Percentiles rank a stretch among this genome's conserved stretches.
These are phyloP conservation scores for Serinus canaria DNA, from an alignment of 2,113 vertebrate genomes.

Conservation along the genomic window DNA sequence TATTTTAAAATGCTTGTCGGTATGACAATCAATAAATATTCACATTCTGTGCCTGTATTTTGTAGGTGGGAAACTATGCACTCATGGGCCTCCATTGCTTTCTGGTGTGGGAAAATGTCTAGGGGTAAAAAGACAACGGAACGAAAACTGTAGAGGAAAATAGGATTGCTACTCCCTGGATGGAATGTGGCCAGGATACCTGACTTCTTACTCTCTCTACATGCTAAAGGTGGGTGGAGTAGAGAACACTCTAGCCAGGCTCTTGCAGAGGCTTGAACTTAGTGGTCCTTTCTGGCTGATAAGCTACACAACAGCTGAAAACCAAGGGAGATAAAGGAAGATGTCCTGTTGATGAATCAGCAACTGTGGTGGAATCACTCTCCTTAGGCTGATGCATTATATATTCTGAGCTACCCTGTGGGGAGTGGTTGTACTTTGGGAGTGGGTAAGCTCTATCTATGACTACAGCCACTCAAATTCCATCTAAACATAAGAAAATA, in stretches of 20 bases:
- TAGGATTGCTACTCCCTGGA: neutral
- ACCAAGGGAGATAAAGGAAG: neutral
- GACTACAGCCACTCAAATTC: neutral
- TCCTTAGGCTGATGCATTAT: neutral
- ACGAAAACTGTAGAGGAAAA: neutral
- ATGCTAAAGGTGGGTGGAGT: neutral
- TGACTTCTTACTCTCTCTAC: neutral
- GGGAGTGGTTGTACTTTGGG: too few species aligned
- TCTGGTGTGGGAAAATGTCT: neutral
- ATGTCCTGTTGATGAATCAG: neutral
- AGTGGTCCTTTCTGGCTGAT: neutral
- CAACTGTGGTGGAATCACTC: neutral
- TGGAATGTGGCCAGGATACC: neutral
- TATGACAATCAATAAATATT: too few species aligned
- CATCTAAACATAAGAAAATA: neutral
- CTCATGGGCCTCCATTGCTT: neutral
- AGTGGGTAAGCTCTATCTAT: too few species aligned
- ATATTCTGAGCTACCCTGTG: neutral
- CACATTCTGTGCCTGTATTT: neutral
- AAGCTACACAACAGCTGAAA: neutral
- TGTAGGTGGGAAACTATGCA: neutral
- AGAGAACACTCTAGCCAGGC: neutral
- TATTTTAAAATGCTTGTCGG: neutral
- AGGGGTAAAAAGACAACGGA: accelerated
- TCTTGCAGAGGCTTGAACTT: neutral